These are phyloP conservation scores for Osmoderma eremita DNA, from an alignment of 2,888 invertebrate genomes.

Conservation along the genomic window DNA sequence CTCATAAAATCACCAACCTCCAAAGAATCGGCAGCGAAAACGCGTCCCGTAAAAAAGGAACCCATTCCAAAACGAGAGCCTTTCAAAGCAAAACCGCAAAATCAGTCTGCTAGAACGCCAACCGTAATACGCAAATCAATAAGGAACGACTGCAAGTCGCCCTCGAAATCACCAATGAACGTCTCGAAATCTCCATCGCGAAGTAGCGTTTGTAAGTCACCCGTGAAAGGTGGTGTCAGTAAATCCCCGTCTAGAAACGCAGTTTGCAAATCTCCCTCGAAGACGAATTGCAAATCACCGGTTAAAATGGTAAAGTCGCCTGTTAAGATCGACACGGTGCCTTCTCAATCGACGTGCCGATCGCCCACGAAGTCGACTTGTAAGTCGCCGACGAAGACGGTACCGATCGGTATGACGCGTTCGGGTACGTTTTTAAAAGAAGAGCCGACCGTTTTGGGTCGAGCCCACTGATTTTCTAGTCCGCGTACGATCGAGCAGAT, in stretches of 20 bases:
- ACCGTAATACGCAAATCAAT: conserved; percentile 38
- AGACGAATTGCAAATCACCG: conserved; percentile 40
- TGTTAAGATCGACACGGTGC: conserved; percentile 16
- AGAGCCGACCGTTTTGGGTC: conserved; percentile 71
- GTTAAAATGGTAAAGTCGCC: conserved; percentile 40
- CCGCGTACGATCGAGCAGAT: conserved; percentile 7
- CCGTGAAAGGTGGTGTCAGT: conserved; percentile 31
- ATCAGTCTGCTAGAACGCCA: conserved; percentile 25
- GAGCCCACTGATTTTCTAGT: conserved; percentile 40
- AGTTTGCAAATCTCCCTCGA: conserved; percentile 36
- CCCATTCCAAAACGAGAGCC: conserved; percentile 41
- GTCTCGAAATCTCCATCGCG: conserved; percentile 37
- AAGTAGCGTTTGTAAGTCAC: conserved; percentile 37
- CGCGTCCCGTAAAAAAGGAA: conserved; percentile 41
- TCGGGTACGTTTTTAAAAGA: conserved; percentile 82
- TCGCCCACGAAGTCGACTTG: conserved; percentile 32
- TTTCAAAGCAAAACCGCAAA: conserved; percentile 22
- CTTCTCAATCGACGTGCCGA: conserved; percentile 28
- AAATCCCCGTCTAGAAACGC: conserved; percentile 37
- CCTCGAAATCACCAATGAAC: conserved; percentile 39
- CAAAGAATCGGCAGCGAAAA: conserved; percentile 42
- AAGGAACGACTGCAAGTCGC: conserved; percentile 38
- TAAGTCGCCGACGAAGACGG: conserved; percentile 42
- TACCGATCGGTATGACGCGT: conserved; percentile 64
- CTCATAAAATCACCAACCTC: conserved; percentile 38